Conservation (phyloP, 1,140 invertebrate species). For the Brachionus rubens region DNA sequence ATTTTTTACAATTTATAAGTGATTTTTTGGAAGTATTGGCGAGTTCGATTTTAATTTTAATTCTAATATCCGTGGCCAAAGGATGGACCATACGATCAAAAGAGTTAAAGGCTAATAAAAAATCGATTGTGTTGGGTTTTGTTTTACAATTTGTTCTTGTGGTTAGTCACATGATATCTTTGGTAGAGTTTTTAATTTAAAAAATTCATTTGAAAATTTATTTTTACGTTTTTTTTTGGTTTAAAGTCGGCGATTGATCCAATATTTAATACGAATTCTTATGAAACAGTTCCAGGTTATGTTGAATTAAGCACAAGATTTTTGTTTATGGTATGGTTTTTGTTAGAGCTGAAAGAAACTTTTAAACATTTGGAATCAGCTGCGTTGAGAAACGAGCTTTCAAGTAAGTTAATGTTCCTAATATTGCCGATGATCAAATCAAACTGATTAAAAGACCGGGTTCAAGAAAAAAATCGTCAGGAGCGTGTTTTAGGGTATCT, state of each 20-base stretch:
- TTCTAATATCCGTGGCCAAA: slow-evolving; percentile 86
- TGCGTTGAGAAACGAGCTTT: slow-evolving; percentile 18
- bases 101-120: background rate
- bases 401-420: too few species aligned
- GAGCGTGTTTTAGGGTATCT: too few species aligned
- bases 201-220: background rate
- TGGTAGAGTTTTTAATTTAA: background rate
- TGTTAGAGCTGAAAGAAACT: slow-evolving; percentile 74
- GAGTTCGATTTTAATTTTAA: slow-evolving; percentile 86
- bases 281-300: slow-evolving; percentile 93
- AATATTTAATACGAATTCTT: slow-evolving; percentile 91
- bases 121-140: background rate
- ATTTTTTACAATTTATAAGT: slow-evolving; percentile 74
- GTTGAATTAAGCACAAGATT: slow-evolving; percentile 80
- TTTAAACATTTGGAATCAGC: slow-evolving; percentile 58
- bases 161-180: slow-evolving; percentile 3
- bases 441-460: too few species aligned
- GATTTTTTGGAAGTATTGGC: slow-evolving; percentile 86
- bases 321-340: slow-evolving; percentile 89
- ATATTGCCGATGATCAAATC: too few species aligned
- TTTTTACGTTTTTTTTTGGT: slow-evolving; percentile 53
- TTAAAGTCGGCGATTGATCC: slow-evolving; percentile 88
- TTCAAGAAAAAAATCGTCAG: too few species aligned
- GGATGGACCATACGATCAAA: slow-evolving; percentile 77
- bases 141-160: background rate